Evolutionary conservation across 2,113 vertebrate genomes (phyloP), one percentile per base, ranked within the genome.

Genomic region (Pangasianodon hypophthalmus): DNA sequence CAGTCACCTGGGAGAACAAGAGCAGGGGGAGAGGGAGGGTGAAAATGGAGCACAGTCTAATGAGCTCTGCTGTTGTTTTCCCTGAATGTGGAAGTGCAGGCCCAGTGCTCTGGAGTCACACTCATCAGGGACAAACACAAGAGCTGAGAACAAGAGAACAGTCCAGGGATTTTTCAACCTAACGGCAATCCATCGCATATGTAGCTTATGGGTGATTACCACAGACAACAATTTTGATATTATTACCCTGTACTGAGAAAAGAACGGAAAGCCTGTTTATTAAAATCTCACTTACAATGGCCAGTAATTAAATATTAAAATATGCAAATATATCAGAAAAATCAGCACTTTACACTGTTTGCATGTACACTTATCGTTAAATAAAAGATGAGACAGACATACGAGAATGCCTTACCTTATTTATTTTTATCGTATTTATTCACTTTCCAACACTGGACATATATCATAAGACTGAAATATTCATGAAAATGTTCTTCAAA

Each of bases 1-100:
- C 98, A 0, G 97, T 96, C 95, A 99, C 94, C 98, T 99, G 96
- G 2, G 89, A 92, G 77, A 64, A 46, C 24, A 88, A 91, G 92
- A 90, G 52, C 58, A 64, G 41, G 87, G 79, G 13, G n/a, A 24
- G 8, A 73, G 75, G 32, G 46, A 0, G 37, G 67, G 86, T 91
- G 81, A 92, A 87, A 85, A 64, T 9, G 7, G 85, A 69, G 85
- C n/a, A 89, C 73, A 8, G 50, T 46, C 50, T 91, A 92, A 88
- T 86, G 77, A 89, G 85, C 84, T 19, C 32, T 54, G 10, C 64
- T 41, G 85, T 77, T 32, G 82, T 91, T 75, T 50, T 56, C 79
- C 50, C 50, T 82, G 16, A 82, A 82, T 1, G 79, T 82, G n/a
- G 14, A 82, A 82, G 79, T 54, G 50, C 50, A 54, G 50, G 16